Evolutionary conservation across 2,797 vertebrate species (phyloP), one percentile per base, ranked within the genome.

Genomic region (Enteromius treurensis): DNA sequence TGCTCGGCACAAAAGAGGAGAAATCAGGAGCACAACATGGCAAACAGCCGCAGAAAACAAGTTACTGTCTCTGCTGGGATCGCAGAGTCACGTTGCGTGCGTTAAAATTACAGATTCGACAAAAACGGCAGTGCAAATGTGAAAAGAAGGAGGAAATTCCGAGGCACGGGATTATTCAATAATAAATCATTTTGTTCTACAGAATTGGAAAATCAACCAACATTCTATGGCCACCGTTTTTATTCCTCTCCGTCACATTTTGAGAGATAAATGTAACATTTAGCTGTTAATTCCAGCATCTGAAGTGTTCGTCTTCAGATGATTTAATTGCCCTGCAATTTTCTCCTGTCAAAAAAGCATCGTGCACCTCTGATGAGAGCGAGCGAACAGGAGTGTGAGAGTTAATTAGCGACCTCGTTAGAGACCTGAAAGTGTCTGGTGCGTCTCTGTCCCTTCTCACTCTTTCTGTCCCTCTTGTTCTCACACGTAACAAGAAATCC

Each of bases 331-430:
- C 91, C 91, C 92, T 71, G 90, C 94, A 95, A 95, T 95, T 95
- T 95, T 94, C 93, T 91, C 90, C 94, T 92, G 94, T 95, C 94
- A 93, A 93, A 94, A 93, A 94, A 94, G 91, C 92, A 94, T 92
- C 89, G 91, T 91, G 91, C 92, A 91, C 90, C 92, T 91, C 90
- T 85, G 92, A 94, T 93, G 93, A 93, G 91, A 92, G 67, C 60
- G 83, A 91, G 86, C 87, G 71, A 92, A 89, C 87, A 88, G 89
- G 92, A 94, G 93, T 93, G 93, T 90, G 92, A 94, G 94, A 95
- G 94, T 95, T 95, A 95, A 95, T 95, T 95, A 95, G 94, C 91
- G 90, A 94, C 93, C 94, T 95, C 91, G 93, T 95, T 95, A 94
- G 93, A 92, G 93, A 94, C 93, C 94, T 93, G 93, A 89, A 94